Base-by-base conservation (phyloP, 2,797 vertebrate genomes). In the Coregonus suidteri region DNA sequence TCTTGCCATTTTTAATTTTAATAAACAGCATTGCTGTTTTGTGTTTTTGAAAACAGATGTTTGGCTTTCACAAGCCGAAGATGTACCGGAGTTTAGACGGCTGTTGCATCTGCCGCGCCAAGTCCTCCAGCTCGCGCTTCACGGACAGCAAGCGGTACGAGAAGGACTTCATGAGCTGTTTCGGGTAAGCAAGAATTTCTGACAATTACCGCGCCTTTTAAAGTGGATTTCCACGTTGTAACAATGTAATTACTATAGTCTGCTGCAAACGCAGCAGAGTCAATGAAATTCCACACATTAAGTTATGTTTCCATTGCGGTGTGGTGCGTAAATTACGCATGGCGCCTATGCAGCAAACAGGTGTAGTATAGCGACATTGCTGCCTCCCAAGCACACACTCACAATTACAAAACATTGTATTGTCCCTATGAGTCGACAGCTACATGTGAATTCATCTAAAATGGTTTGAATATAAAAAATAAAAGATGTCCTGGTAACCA, bases 1-100 rank as follows among this genome's bases (percentile, higher is more conserved):
- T 53, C 15, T 4, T 53, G 15, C 14, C 3, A 6, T 5, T 56
- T 56, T 4, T 7, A 0, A 59, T 18, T 59, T 59, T 20, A 25
- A 25, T 64, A 25, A 5, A 64, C 20, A 30, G 9, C 7, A 6
- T 16, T 68, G 3, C 47, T 30, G 25, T 64, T 18, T n/a, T 72
- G 53, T 77, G 25, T 25, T 75, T 41, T 77, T 15, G 16, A 68
- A 79, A 64, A 80, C 92, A 97, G 94, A 99, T 99, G 98, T 99
- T 99, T 95, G 98, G 98, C 95, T 99, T 99, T 93, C 98, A 99
- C 92, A 99, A 99, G 95, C 98, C 98, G 87, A 99, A 99, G 93
- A 99, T 99, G 96, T 99, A 99, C 92, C 93, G 98, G 87, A 99
- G 98, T 93, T 93, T 99, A 94, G 96, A 99, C 15, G 98, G 98